Evolutionary conservation across 2,797 vertebrate species (phyloP), one percentile per base, ranked within the genome.

Genomic region (Xiphorhynchus erythropygius): DNA sequence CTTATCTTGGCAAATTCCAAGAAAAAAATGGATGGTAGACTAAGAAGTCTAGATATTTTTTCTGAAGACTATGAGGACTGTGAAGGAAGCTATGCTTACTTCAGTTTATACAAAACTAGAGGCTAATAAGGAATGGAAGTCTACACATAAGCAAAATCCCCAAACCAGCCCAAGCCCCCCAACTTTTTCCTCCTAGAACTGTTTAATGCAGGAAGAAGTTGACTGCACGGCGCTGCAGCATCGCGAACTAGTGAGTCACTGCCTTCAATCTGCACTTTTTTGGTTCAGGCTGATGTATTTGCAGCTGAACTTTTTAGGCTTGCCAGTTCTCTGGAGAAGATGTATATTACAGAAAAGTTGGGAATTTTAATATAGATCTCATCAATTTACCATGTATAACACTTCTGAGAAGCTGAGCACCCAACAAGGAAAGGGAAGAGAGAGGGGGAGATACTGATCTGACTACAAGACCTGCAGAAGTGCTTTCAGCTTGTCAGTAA

Each of bases 251-350:
- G 65, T 95, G 95, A 95, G 81, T 95, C 86, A 89, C 60, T 47
- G 25, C 65, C n/a, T 96, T 44, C 68, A 89, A 39, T 92, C 57
- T 81, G 73, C 28, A 37, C 55, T 41, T 70, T 35, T 68, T 87
- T 17, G n/a, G 57, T 81, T 94, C 87, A 75, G 53, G 64, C 79
- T 95, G 84, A 88, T 2, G 2, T 69, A 42, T 67, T 74, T 49
- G 41, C 87, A 89, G 75, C 84, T 94, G 76, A 95, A 90, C 79
- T 53, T 94, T 86, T 88, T 65, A 87, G 82, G 57, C 28, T 89
- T 93, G 76, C 68, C 76, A 76, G 69, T 75, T 94, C 76, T 69
- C 82, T 84, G 39, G 50, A 75, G 55, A 73, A 81, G 79, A 91
- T 87, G 50, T n/a, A 22, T 62, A 19, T 60, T 78, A 49, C 47